Evolutionary conservation across 2,113 vertebrate genomes (phyloP), one percentile per base, ranked within the genome.

Genomic region (Tenrec ecaudatus): DNA sequence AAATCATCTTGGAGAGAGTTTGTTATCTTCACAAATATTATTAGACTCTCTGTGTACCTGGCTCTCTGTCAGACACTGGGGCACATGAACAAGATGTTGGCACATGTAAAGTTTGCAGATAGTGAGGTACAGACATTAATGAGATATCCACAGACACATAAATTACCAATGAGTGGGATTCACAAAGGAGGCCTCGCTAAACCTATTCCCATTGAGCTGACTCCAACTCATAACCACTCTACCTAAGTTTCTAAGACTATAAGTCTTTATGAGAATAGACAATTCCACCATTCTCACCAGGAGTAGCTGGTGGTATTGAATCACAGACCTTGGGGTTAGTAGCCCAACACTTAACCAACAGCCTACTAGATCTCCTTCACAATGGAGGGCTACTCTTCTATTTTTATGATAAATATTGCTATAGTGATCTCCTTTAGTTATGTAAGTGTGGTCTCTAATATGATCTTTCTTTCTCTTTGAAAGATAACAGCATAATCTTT

Each of bases 111-210:
- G 38, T 78, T 81, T 58, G 25, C 19, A 82, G 47, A 53, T 53
- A 53, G 40, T 40, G 40, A 40, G 22, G 8, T 10, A 64, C 2
- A 92, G 58, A 76, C 11, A 43, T 69, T 29, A 68, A 87, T 78
- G 33, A 1, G 47, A 23, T 68, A 83, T n/a, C 58, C 78, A 71
- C 25, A 87, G 10, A 87, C 2, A 7, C 20, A 83, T 40, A 89
- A 71, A 77, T 84, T 93, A 75, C 68, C 94, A 87, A 93, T 15
- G 7, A 86, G 77, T 1, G 62, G 25, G n/a, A 82, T 93, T 82
- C 82, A 36, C 64, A 25, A 95, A 88, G 60, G n/a, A 75, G 16
- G 60, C 60, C 60, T 62, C 60, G 16, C 60, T 62, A 62, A 62
- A 14, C 60, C 60, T 23, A 20, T 62, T 62, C 4, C 60, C 60